Conservation (phyloP, 2,113 vertebrate genomes). For the Halichoerus grypus region DNA sequence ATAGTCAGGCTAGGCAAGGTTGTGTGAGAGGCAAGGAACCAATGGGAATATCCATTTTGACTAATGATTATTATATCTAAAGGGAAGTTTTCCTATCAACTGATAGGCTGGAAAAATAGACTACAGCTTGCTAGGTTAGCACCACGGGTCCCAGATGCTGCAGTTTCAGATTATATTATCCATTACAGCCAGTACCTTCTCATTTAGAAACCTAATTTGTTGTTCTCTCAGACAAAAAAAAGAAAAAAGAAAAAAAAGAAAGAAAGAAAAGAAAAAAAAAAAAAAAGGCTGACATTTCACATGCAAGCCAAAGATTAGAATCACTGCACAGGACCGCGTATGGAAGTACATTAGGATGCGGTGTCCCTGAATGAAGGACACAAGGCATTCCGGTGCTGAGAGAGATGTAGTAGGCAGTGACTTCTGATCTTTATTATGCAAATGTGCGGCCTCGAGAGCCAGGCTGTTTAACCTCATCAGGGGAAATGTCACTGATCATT, state of each 20-base stretch:
- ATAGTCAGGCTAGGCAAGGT: constrained; percentile 62
- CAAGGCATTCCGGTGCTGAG: accelerated
- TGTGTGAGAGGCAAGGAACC: constrained; percentile 75
- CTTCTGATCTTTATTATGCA: constrained; percentile 82
- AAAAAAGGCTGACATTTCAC: constrained; percentile 75
- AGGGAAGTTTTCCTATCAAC: constrained; percentile 86
- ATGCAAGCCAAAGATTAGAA: constrained; percentile 86
- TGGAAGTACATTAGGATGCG: constrained; percentile 67
- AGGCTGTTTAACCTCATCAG: constrained; percentile 80
- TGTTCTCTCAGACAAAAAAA: constrained; percentile 68
- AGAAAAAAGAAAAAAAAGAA: constrained; percentile 58
- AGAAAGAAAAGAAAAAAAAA: not conserved
- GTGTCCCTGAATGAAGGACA: constrained; percentile 80
- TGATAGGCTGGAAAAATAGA: constrained; percentile 81
- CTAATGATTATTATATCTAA: constrained; percentile 85
- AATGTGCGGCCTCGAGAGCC: not conserved
- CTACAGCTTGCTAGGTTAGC: constrained; percentile 80
- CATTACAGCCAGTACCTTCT: constrained; percentile 86
- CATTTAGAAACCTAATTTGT: constrained; percentile 87
- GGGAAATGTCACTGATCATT: constrained; percentile 60
- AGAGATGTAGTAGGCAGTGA: constrained; percentile 47
- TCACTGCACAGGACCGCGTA: constrained; percentile 41
- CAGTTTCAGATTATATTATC: constrained; percentile 86
- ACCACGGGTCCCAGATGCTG: constrained; percentile 82
- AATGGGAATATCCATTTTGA: constrained; percentile 80